These are phyloP conservation scores for Aleiodes testaceus DNA, from an alignment of 2,888 invertebrate genomes.

Conservation along the genomic window DNA sequence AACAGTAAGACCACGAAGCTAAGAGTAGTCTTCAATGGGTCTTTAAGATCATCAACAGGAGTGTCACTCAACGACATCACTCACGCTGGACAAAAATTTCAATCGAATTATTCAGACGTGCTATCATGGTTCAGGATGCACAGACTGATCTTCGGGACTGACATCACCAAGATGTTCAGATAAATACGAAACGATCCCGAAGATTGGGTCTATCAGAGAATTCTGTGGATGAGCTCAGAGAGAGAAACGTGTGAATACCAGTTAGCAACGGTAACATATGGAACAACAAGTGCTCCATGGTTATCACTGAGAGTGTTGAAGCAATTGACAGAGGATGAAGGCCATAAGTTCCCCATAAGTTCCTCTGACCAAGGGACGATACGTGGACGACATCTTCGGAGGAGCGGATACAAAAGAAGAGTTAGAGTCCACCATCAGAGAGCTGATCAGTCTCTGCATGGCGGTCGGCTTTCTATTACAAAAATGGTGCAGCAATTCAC, in stretches of 20 bases:
- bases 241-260: neutral
- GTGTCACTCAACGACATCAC: too few species aligned
- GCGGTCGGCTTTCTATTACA: conserved; percentile 46
- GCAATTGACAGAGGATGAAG: conserved; percentile 37
- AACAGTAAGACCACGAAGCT: too few species aligned
- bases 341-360: conserved; percentile 20
- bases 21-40: conserved; percentile 44
- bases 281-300: conserved; percentile 41
- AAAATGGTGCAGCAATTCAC: conserved; percentile 43
- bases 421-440: neutral
- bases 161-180: neutral
- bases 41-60: conserved; percentile 5
- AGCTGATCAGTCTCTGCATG: conserved; percentile 41
- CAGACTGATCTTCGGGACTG: neutral
- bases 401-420: conserved; percentile 24
- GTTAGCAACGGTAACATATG: conserved; percentile 34
- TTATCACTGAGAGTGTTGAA: conserved; percentile 32
- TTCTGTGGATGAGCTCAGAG: conserved; percentile 35
- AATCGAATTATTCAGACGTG: neutral
- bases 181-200: neutral
- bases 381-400: conserved; percentile 49
- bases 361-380: conserved; percentile 34
- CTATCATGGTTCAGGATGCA: neutral
- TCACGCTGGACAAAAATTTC: neutral
- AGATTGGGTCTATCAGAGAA: conserved; percentile 43